phyloP scores from a whole-genome alignment of 1,140 invertebrate genomes.

The Drosophila hydei region DNA sequence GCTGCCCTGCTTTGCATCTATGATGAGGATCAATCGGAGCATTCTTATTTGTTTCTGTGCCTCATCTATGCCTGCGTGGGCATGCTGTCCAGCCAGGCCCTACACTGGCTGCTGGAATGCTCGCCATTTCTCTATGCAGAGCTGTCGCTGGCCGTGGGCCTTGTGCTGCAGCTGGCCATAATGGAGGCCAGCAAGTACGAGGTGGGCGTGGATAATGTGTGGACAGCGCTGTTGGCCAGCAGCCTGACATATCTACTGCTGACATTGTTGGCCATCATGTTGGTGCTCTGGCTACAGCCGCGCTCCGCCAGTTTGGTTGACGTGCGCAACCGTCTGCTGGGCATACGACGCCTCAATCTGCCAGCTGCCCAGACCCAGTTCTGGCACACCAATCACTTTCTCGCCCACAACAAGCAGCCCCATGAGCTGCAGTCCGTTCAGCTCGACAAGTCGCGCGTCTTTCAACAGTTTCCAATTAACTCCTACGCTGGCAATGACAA shows the following conservation, averaged over 20 bases:
- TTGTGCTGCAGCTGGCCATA: constrained; percentile 50
- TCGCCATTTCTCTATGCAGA: constrained; percentile 75
- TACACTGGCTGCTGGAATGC: constrained; percentile 71
- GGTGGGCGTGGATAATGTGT: constrained; percentile 36
- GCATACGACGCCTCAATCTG: constrained; percentile 52
- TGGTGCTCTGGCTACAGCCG: constrained; percentile 62
- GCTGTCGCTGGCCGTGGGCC: constrained; percentile 52
- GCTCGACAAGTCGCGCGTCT: constrained; percentile 62
- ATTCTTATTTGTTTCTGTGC: constrained; percentile 72
- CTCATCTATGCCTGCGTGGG: constrained; percentile 68
- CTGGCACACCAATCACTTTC: constrained; percentile 74
- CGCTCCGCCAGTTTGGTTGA: constrained; percentile 67
- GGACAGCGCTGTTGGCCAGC: constrained; percentile 50
- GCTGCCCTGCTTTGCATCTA: constrained; percentile 73
- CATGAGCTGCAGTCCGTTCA: constrained; percentile 61
- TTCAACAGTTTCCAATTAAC: constrained; percentile 74
- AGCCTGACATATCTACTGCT: constrained; percentile 52
- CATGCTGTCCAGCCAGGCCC: constrained; percentile 67
- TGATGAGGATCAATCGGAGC: constrained; percentile 58
- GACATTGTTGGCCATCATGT: constrained; percentile 45
- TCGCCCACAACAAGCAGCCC: constrained; percentile 72
- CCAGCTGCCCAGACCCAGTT: constrained; percentile 60
- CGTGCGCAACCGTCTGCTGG: constrained; percentile 72
- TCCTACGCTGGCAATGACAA: constrained; percentile 34
- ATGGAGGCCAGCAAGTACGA: constrained; percentile 73